Conservation (phyloP, 1,140 invertebrate genomes). For the Marisa cornuarietis region DNA sequence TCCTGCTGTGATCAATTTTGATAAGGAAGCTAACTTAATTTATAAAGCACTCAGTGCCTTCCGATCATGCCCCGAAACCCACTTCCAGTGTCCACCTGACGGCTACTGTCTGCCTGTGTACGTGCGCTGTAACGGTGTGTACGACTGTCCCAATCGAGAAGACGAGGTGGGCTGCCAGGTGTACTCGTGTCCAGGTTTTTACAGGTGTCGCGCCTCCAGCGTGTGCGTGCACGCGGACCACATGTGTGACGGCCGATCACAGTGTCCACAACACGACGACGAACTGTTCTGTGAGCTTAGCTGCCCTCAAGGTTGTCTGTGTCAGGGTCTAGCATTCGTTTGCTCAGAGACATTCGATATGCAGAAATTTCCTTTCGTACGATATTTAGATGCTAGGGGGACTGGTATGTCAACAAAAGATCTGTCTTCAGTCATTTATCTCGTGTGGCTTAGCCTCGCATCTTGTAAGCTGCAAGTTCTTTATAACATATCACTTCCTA, state of each 20-base stretch:
- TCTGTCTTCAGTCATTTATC: background rate
- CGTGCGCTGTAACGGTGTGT: slow-evolving; percentile 21
- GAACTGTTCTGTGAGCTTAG: slow-evolving; percentile 23
- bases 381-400: slow-evolving; percentile 4
- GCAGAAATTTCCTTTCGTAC: background rate
- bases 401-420: background rate
- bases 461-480: background rate
- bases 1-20: no score
- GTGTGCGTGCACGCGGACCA: slow-evolving; percentile 19
- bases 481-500: background rate
- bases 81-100: slow-evolving; percentile 11
- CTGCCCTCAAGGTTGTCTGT: slow-evolving; percentile 36
- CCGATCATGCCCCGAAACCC: slow-evolving; percentile 2
- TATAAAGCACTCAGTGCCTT: no score
- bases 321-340: slow-evolving; percentile 7
- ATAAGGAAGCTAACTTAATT: no score
- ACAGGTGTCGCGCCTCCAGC: slow-evolving; percentile 13
- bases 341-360: background rate
- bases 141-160: slow-evolving; percentile 18
- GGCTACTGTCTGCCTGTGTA: slow-evolving; percentile 13
- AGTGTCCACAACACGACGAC: slow-evolving; percentile 31
- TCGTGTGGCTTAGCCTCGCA: slow-evolving; percentile 13
- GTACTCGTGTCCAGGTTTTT: slow-evolving; percentile 28
- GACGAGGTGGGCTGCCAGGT: slow-evolving; percentile 14
- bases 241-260: slow-evolving; percentile 12